Evolutionary conservation across 2,113 vertebrate genomes (phyloP).

Genomic region (Chionodraco myersi): DNA sequence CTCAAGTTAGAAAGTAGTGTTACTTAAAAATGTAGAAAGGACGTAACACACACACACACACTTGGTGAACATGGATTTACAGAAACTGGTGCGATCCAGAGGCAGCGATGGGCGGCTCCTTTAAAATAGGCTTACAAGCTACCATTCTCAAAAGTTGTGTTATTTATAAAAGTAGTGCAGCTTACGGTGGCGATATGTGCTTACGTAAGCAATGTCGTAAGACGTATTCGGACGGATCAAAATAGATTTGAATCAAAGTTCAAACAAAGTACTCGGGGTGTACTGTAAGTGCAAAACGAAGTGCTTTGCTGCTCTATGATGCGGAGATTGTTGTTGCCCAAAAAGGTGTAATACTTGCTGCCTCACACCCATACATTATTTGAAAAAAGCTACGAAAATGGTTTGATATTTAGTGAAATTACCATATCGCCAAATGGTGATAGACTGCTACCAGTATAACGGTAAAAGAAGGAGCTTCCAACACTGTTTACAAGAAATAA

Average conservation of each 20-base stretch:
- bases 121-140: background rate
- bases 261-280: too few relatives aligned
- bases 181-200: background rate
- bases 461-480: background rate
- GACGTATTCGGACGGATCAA: background rate
- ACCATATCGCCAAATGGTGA: background rate
- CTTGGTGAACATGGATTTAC: background rate
- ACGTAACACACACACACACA: background rate
- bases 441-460: background rate
- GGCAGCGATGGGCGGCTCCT: background rate
- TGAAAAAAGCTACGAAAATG: background rate
- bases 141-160: background rate
- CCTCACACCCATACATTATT: background rate
- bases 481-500: background rate
- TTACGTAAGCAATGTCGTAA: background rate
- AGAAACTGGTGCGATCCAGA: background rate
- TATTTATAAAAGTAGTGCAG: background rate
- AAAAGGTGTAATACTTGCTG: background rate
- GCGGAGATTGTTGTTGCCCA: background rate
- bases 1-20: background rate
- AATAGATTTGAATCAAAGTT: background rate
- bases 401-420: constrained; percentile 5
- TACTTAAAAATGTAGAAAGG: background rate
- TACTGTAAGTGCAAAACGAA: too few relatives aligned
- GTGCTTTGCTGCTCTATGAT: too few relatives aligned